Conservation (phyloP, 2,888 invertebrate genomes). For the Heliconius hortense region DNA sequence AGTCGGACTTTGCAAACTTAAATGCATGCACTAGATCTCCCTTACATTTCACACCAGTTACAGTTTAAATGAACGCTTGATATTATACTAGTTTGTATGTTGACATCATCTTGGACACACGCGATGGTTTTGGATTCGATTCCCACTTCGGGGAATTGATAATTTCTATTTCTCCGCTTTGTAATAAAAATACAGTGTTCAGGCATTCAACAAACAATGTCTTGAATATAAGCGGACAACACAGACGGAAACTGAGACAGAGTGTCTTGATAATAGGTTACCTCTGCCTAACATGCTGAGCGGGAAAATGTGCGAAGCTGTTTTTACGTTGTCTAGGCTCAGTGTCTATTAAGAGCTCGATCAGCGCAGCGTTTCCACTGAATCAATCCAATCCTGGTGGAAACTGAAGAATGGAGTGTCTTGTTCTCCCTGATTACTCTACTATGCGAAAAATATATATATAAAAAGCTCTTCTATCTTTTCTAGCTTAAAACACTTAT, state of each 20-base stretch:
- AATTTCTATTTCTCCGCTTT: background rate
- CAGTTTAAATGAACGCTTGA: constrained; percentile 13
- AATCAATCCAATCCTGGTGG: too few species aligned
- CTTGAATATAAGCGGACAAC: too few species aligned
- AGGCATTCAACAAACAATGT: too few species aligned
- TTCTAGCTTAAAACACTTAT: background rate
- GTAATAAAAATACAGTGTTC: too few species aligned
- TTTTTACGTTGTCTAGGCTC: too few species aligned
- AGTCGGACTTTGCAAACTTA: constrained; percentile 16
- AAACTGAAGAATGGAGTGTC: background rate
- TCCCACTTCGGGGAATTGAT: background rate
- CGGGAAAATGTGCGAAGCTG: too few species aligned
- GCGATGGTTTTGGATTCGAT: background rate
- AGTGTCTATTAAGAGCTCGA: too few species aligned
- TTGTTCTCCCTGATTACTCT: background rate
- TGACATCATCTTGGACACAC: background rate
- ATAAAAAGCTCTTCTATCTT: background rate
- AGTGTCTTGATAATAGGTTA: too few species aligned
- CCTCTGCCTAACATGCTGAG: too few species aligned
- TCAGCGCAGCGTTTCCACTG: too few species aligned
- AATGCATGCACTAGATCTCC: constrained; percentile 9
- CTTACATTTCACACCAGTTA: background rate
- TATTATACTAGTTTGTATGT: background rate
- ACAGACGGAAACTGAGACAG: too few species aligned
- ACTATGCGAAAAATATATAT: too few species aligned